Conservation (phyloP, 1,140 invertebrate species). For the Lordiphosa stackelbergi region DNA sequence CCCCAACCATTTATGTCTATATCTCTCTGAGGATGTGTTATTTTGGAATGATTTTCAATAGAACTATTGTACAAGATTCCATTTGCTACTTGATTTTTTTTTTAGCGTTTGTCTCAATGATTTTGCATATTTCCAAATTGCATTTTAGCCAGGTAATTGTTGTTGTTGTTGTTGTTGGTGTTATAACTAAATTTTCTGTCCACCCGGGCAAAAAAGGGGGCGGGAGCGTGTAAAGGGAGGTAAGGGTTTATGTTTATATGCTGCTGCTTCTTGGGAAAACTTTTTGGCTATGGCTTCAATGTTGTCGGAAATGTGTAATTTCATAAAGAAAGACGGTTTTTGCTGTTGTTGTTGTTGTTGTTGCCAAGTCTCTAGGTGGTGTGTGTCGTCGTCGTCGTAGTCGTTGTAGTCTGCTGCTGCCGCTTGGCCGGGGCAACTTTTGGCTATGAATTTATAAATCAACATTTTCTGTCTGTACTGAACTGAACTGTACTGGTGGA, state of each 20-base stretch:
- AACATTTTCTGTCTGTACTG: conserved; percentile 64
- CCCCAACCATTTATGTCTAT: conserved; percentile 69
- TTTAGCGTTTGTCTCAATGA: conserved; percentile 60
- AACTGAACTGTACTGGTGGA: conserved; percentile 8
- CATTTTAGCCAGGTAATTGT: conserved; percentile 33
- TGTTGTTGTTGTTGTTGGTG: conserved; percentile 19
- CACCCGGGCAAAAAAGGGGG: conserved; percentile 8
- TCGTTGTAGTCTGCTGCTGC: conserved; percentile 42
- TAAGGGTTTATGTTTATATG: conserved; percentile 19
- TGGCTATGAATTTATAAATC: conserved; percentile 74
- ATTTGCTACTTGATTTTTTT: conserved; percentile 65
- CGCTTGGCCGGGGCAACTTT: conserved; percentile 68
- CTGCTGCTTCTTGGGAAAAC: conserved; percentile 27
- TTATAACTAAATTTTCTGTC: conserved; percentile 51
- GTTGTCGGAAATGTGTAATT: conserved; percentile 73
- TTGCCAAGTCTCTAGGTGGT: conserved; percentile 56
- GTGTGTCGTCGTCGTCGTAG: conserved; percentile 27
- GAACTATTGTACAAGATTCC: conserved; percentile 75
- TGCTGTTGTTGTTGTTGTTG: conserved; percentile 37
- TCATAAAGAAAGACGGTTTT: conserved; percentile 70
- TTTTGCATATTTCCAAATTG: conserved; percentile 74
- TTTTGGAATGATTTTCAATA: conserved; percentile 51
- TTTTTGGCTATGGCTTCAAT: conserved; percentile 59
- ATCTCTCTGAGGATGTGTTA: conserved; percentile 37
- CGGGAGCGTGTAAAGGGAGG: conserved; percentile 4